Evolutionary conservation across 2,797 vertebrate genomes (phyloP), one percentile per base, ranked within the genome.

Genomic region (Alectoris magna): DNA sequence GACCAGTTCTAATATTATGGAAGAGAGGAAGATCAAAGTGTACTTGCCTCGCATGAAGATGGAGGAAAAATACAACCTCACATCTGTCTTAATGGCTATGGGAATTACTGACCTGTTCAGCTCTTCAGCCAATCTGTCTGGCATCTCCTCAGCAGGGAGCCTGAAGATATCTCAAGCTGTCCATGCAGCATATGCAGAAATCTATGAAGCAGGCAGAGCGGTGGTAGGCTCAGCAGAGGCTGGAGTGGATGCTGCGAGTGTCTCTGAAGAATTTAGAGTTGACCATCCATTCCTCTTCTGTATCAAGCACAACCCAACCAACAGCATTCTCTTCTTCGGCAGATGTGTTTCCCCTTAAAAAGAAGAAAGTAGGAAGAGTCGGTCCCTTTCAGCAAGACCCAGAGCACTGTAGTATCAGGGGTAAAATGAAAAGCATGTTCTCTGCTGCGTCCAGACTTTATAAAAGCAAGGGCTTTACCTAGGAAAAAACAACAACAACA

Each of bases 21-120:
- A 98, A 63, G 49, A 72, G 10, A 56, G 14, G 16, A 97, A 98
- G 84, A 93, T 98, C 7, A 69, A 90, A 46, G 96, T 99, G 71
- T 92, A 89, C 17, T 73, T 99, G 23, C 98, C 98, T 5, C 97
- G 81, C 8, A 98, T 99, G 94, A 98, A 97, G 94, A 93, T 98
- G 55, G 97, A 98, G 51, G 96, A 97, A 78, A 97, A 67, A 6
- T 98, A 98, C 0, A 90, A 93, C 59, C 75, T 97, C 23, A 81
- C 49, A 26, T 53, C 78, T 53, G 41, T 90, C 17, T 59, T 95
- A 80, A 44, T 3, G 3, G 66, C 75, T 15, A 85, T 97, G 93
- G 95, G 95, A 49, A 72, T 97, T n/a, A 92, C 91, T 0, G 90
- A 95, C 68, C 62, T 95, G 29, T 97, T 97, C 84, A 93, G 75